These are phyloP conservation scores for Pseudorectes ferrugineus DNA, from an alignment of 2,113 vertebrate genomes.

Conservation along the genomic window DNA sequence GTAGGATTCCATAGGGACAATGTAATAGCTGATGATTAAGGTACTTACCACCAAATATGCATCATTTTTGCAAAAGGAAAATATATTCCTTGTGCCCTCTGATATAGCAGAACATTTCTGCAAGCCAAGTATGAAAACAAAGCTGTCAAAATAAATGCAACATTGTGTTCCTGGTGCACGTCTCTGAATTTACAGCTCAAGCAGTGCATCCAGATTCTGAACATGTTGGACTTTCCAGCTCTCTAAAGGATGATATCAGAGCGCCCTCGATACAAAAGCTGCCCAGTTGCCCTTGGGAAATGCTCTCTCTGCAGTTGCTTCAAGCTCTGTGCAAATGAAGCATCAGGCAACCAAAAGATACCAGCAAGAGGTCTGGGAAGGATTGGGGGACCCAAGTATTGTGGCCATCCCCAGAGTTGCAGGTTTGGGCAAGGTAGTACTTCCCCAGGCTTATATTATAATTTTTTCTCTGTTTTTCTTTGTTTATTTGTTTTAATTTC, in stretches of 20 bases:
- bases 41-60: background rate
- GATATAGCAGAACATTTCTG: background rate
- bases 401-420: background rate
- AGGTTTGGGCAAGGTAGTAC: background rate
- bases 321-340: background rate
- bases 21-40: background rate
- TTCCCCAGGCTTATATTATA: background rate
- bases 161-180: background rate
- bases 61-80: background rate
- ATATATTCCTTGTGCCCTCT: background rate
- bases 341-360: background rate
- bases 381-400: fast-evolving
- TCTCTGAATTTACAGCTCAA: background rate
- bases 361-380: background rate
- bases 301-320: background rate
- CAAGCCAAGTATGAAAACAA: conserved; percentile 12
- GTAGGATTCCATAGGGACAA: background rate
- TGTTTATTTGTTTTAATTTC: background rate
- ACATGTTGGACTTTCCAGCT: background rate
- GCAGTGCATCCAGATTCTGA: background rate
- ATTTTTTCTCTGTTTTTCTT: background rate
- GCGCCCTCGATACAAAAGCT: background rate
- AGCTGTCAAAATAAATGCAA: background rate
- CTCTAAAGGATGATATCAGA: background rate
- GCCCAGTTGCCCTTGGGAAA: background rate